phyloP scores from a whole-genome alignment of 1,140 invertebrate genomes.

The Rhyzopertha dominica region DNA sequence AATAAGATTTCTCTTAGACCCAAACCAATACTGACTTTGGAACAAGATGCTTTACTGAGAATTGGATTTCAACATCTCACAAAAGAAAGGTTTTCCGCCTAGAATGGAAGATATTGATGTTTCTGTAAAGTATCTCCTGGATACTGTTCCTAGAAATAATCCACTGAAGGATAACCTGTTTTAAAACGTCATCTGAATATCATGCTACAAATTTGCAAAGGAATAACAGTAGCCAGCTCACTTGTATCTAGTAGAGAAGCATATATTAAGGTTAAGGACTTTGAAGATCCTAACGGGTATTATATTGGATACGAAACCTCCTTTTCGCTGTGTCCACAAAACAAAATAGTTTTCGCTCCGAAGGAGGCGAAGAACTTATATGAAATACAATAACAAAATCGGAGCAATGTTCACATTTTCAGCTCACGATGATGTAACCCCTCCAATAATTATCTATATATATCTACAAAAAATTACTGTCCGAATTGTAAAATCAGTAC shows the following conservation, averaged over 20 bases:
- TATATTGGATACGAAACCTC: slow-evolving; percentile 40
- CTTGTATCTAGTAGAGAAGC: slow-evolving; percentile 33
- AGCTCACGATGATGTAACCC: slow-evolving; percentile 19
- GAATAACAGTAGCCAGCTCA: slow-evolving; percentile 23
- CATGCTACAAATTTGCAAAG: slow-evolving; percentile 19
- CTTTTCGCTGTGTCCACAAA: slow-evolving; percentile 31
- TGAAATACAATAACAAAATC: slow-evolving; percentile 26
- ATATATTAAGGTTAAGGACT: slow-evolving; percentile 30
- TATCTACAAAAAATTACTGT: slow-evolving; percentile 28
- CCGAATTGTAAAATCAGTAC: slow-evolving; percentile 32
- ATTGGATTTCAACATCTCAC: slow-evolving; percentile 18
- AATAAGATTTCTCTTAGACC: slow-evolving; percentile 18
- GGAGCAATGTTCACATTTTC: slow-evolving; percentile 31
- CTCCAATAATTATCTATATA: slow-evolving; percentile 33
- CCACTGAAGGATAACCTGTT: slow-evolving; percentile 37
- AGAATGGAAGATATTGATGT: slow-evolving; percentile 21
- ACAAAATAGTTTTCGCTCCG: slow-evolving; percentile 25
- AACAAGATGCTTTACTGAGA: slow-evolving; percentile 20
- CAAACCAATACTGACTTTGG: slow-evolving; percentile 15
- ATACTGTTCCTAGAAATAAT: slow-evolving; percentile 22
- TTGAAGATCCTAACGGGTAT: slow-evolving; percentile 24
- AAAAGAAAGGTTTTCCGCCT: slow-evolving; percentile 23
- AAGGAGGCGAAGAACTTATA: slow-evolving; percentile 33
- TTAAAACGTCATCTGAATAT: slow-evolving; percentile 33
- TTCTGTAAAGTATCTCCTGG: slow-evolving; percentile 22